A percentile compares a stretch with the other conserved stretches of the same genome.
phyloP scores from a whole-genome alignment of 2,888 invertebrate genomes.

The Clanis bilineata region DNA sequence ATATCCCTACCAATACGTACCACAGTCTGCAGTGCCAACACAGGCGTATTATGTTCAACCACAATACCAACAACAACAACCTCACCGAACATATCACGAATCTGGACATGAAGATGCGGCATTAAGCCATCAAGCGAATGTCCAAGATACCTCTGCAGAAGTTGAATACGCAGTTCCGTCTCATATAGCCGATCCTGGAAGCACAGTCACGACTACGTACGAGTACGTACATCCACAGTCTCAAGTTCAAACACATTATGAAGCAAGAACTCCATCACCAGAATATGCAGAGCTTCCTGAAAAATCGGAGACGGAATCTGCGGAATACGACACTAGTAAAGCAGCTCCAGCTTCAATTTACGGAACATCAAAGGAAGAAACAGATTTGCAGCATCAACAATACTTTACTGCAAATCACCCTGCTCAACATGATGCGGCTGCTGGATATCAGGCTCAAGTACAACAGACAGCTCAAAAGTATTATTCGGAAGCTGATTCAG shows the following conservation, averaged over 20 bases:
- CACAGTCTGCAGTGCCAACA: conserved; percentile 45
- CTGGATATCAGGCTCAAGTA: conserved; percentile 45
- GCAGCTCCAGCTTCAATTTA: conserved; percentile 34
- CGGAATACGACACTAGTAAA: conserved; percentile 28
- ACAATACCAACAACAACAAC: conserved; percentile 55
- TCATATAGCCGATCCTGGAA: conserved; percentile 34
- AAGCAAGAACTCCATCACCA: conserved; percentile 13
- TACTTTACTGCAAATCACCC: conserved; percentile 48
- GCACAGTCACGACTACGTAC: conserved; percentile 21
- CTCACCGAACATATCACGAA: conserved; percentile 37
- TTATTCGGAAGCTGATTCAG: conserved; percentile 42
- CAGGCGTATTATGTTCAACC: conserved; percentile 58
- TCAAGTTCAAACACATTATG: conserved; percentile 19
- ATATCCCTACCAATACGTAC: conserved; percentile 61
- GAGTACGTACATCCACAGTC: conserved; percentile 21
- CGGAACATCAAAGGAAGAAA: conserved; percentile 29
- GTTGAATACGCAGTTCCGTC: conserved; percentile 47
- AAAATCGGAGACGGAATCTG: conserved; percentile 28
- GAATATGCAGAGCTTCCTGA: conserved; percentile 30
- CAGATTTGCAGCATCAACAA: conserved; percentile 30
- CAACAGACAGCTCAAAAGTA: conserved; percentile 44
- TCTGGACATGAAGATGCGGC: conserved; percentile 30
- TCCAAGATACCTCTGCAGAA: conserved; percentile 37
- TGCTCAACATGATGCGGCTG: conserved; percentile 46
- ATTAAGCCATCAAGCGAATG: conserved; percentile 24